Percentiles rank a stretch among this genome's conserved stretches.
These are phyloP conservation scores for Jordanella pulchra DNA, from an alignment of 2,797 vertebrate genomes.

Conservation along the genomic window DNA sequence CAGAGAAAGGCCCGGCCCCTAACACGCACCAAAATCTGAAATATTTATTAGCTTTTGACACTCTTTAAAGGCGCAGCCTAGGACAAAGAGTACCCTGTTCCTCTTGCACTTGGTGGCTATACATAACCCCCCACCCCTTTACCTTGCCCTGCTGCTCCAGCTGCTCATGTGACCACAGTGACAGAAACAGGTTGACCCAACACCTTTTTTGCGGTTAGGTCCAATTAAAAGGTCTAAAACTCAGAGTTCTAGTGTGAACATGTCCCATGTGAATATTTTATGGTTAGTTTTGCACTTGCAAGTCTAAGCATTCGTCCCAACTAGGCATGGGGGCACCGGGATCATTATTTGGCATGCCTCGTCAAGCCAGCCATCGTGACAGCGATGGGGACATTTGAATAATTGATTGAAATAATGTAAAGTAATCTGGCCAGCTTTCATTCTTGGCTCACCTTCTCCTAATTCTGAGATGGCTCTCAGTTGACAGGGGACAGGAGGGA, in stretches of 20 bases:
- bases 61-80: constrained; percentile 86
- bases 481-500: constrained; percentile 69
- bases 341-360: constrained; percentile 68
- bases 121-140: constrained; percentile 53
- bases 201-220: constrained; percentile 48
- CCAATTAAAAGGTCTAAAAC: constrained; percentile 51
- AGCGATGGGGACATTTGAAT: constrained; percentile 80
- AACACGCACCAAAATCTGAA: constrained; percentile 95
- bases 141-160: constrained; percentile 53
- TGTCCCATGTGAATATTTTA: constrained; percentile 41
- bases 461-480: constrained; percentile 67
- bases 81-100: constrained; percentile 88
- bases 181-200: constrained; percentile 48
- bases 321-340: constrained; percentile 31
- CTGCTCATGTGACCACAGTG: constrained; percentile 64
- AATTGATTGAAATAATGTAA: constrained; percentile 87
- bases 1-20: constrained; percentile 80
- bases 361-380: constrained; percentile 67
- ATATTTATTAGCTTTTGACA: constrained; percentile 99
- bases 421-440: constrained; percentile 81
- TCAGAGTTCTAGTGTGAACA: constrained; percentile 35
- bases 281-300: constrained; percentile 25
- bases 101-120: constrained; percentile 63
- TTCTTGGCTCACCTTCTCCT: constrained; percentile 76
- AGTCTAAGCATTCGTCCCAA: constrained; percentile 17